phyloP scores from a whole-genome alignment of 2,797 vertebrate genomes.

The Acanthornis magna region DNA sequence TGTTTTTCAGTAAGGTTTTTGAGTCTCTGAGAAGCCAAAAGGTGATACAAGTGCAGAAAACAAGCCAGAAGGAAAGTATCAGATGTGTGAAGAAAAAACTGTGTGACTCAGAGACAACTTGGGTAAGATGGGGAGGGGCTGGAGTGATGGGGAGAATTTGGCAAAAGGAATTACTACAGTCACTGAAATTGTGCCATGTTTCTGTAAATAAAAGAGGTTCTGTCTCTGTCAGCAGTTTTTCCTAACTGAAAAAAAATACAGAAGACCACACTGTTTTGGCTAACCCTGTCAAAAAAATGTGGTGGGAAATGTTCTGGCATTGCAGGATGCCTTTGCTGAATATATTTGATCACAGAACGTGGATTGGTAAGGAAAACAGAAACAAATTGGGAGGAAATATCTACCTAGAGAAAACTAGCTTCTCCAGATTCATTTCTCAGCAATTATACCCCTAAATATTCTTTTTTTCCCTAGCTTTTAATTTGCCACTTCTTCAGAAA shows the following conservation, averaged over 20 bases:
- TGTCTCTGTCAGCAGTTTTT: not conserved
- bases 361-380: not conserved
- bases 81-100: not conserved
- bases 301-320: not conserved
- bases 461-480: not conserved
- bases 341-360: not conserved
- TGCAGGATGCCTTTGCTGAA: not conserved
- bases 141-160: not conserved
- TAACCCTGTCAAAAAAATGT: not conserved
- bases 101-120: not conserved
- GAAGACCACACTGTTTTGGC: not conserved
- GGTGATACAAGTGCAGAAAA: not conserved
- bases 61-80: not conserved
- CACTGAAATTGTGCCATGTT: not conserved
- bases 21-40: not conserved
- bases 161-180: not conserved
- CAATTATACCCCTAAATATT: not conserved
- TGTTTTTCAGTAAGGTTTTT: not conserved
- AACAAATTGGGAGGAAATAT: not conserved
- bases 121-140: rapidly evolving
- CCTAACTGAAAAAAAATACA: not conserved
- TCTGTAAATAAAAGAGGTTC: not conserved
- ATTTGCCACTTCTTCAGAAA: not conserved
- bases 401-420: not conserved
- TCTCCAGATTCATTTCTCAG: not conserved